Base-by-base conservation (phyloP, 2,888 invertebrate species). In the Auanema sp. region DNA sequence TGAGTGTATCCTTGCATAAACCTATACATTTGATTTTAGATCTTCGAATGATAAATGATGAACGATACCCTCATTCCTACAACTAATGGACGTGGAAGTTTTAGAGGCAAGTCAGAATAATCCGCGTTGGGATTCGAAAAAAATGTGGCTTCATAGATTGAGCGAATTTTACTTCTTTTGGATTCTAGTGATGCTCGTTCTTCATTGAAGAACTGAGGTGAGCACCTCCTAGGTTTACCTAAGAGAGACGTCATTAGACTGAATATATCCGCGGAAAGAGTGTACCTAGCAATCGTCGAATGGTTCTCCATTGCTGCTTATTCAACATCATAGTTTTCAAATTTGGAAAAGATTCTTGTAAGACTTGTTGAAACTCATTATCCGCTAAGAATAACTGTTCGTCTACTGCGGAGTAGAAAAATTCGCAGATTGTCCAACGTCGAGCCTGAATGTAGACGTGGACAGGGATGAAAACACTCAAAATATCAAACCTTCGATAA, bases 371-470 rank as follows among this genome's bases (percentile, higher is more conserved):
- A 84, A 97, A 97, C 86, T 98, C 97, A 86, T 96, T 96, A 83
- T 94, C 94, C 43, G 92, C 93, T 75, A 91, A 90, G 86, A 98
- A 97, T 43, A 98, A 87, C 84, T 85, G 89, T 88, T 88, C 88
- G 83, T 99, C 98, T 78, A 99, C 91, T 83, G 95, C 96, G 76
- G 97, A 96, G 85, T 98, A 98, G 86, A 99, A 99, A 90, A 95
- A 98, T 85, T 99, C 98, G 85, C 93, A 97, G 85, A 94, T 96
- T 10, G 97, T 96, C 71, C 78, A 83, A 53, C 78, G 74, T 44
- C 72, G 66, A 6, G 75, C 70, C 62, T 60, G 21, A n/a, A n/a
- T n/a, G n/a, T n/a, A n/a, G n/a, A n/a, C n/a, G n/a, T 43, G 14
- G 14, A 12, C 43, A 43, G 43, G 43, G 43, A 43, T 12, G 14